A percentile compares a stretch with the other conserved stretches of the same genome.
These are phyloP conservation scores for Melipona beecheii DNA, from an alignment of 2,888 invertebrate genomes.

Conservation along the genomic window DNA sequence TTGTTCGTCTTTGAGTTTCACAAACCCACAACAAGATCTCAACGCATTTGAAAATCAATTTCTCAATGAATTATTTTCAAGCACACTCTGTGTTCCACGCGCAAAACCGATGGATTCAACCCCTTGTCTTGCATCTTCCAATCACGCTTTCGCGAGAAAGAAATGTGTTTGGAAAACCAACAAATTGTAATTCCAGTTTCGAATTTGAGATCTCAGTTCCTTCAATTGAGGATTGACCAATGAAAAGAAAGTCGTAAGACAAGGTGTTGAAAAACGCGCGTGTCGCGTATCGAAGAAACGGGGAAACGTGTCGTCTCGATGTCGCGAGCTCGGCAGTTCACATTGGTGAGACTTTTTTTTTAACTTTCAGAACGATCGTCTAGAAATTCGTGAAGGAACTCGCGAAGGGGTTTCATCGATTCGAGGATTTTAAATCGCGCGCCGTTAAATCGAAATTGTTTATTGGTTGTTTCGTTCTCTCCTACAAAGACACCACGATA, in stretches of 20 bases:
- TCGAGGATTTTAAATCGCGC: constrained; percentile 4
- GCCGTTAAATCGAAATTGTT: neutral
- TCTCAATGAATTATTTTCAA: constrained; percentile 1
- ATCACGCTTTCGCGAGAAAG: too few species aligned
- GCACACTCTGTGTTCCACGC: neutral
- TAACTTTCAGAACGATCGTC: constrained; percentile 5
- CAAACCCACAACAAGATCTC: neutral
- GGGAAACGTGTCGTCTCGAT: constrained; percentile 33
- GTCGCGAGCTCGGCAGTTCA: constrained; percentile 47
- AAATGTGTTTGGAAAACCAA: too few species aligned
- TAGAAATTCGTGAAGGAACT: constrained; percentile 35
- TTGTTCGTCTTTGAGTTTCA: neutral
- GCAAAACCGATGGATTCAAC: neutral
- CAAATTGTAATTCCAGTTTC: too few species aligned
- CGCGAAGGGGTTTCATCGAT: constrained; percentile 9
- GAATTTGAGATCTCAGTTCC: too few species aligned
- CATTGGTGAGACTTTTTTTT: neutral
- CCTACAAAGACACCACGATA: constrained; percentile 29
- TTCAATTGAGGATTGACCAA: too few species aligned
- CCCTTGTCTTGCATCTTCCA: too few species aligned
- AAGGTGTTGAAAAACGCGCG: neutral
- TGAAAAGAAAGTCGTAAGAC: too few species aligned
- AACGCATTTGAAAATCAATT: constrained; percentile 20
- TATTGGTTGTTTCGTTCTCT: neutral
- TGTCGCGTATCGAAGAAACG: constrained; percentile 7